Percentiles rank a stretch among this genome's conserved stretches.
Evolutionary conservation across 2,888 invertebrate species (phyloP).

Genomic region (Polydrusus pterygomalis): DNA sequence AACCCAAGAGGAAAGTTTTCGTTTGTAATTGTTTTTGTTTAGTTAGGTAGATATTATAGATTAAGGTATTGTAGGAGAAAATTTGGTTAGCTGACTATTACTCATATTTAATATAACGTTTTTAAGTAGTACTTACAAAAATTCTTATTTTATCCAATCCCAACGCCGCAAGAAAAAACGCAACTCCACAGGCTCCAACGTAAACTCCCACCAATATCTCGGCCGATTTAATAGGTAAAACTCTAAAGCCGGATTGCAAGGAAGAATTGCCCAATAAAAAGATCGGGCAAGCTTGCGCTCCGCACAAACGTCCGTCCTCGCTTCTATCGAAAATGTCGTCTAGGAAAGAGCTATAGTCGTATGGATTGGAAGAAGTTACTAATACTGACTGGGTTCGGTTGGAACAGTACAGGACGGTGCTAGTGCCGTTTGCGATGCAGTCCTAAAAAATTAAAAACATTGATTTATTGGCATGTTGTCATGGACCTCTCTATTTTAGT

Average conservation of each 20-base stretch:
- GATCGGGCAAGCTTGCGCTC: constrained; percentile 75
- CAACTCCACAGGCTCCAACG: constrained; percentile 69
- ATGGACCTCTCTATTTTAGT: too few species aligned
- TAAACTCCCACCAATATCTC: constrained; percentile 70
- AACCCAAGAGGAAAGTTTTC: constrained; percentile 24
- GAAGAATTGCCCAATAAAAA: constrained; percentile 55
- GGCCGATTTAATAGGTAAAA: constrained; percentile 68
- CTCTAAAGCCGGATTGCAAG: constrained; percentile 58
- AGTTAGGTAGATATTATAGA: too few species aligned
- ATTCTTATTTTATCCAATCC: constrained; percentile 75
- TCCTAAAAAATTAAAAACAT: constrained; percentile 39
- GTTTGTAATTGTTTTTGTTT: too few species aligned
- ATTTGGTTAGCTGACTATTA: too few species aligned
- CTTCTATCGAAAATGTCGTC: constrained; percentile 75
- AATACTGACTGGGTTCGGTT: constrained; percentile 35
- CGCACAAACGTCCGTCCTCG: constrained; percentile 76
- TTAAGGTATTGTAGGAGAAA: too few species aligned
- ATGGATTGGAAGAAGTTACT: constrained; percentile 53
- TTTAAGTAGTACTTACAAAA: constrained; percentile 67
- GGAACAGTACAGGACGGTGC: constrained; percentile 23
- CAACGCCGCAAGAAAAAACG: constrained; percentile 68
- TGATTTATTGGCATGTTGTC: too few species aligned
- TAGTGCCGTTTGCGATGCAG: constrained; percentile 28
- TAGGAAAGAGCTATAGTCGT: constrained; percentile 66
- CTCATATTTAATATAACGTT: too few species aligned